Percentiles rank a stretch among this genome's conserved stretches.
These are phyloP conservation scores for Hydrochoerus hydrochaeris DNA, from an alignment of 2,113 vertebrate genomes.

Conservation along the genomic window DNA sequence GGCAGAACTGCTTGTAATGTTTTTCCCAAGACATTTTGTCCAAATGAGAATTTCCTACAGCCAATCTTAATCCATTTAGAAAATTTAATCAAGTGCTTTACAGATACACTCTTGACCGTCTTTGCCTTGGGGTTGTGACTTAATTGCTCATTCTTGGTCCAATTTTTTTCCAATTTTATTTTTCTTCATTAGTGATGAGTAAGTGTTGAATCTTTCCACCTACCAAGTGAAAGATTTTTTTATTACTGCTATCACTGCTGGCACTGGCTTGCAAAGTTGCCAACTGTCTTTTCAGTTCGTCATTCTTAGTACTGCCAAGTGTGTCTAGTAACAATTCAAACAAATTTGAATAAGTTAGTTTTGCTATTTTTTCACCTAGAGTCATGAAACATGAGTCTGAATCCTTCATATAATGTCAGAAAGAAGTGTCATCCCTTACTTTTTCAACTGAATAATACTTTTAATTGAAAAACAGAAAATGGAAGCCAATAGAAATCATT, in stretches of 20 bases:
- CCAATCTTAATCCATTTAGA: neutral
- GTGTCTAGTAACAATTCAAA: neutral
- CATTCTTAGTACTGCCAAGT: neutral
- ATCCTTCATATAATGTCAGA: neutral
- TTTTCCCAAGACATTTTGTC: neutral
- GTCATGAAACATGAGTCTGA: neutral
- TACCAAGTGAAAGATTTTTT: neutral
- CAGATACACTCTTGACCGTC: neutral
- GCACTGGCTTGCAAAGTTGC: neutral
- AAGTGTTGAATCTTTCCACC: neutral
- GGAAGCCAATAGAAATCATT: neutral
- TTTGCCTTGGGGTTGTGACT: conserved; percentile 26
- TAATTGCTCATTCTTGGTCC: neutral
- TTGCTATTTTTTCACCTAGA: neutral
- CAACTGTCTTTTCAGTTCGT: neutral
- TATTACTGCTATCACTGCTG: neutral
- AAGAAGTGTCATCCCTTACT: neutral
- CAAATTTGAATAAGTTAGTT: neutral
- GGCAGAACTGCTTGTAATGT: neutral
- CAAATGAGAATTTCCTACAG: neutral
- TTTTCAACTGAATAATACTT: neutral
- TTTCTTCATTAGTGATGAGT: neutral
- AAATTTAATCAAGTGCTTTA: neutral
- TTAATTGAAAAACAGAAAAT: neutral
- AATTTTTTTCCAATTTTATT: neutral